These are phyloP conservation scores for Eulemur mongoz DNA, from an alignment of 2,797 vertebrate genomes.

Conservation along the genomic window DNA sequence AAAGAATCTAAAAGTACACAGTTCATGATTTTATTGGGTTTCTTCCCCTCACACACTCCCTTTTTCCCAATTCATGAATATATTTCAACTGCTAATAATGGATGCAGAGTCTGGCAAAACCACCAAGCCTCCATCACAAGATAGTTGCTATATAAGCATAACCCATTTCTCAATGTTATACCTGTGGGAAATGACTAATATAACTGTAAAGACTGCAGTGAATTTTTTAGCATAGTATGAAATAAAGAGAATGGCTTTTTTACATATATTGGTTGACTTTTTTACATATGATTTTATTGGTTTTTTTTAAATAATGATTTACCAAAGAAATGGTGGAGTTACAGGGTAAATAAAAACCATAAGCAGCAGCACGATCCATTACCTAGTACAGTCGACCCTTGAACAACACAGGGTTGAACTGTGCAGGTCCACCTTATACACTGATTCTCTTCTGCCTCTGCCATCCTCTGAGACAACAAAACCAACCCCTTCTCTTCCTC, in stretches of 20 bases:
- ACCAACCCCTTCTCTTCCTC: neutral
- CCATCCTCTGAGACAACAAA: neutral
- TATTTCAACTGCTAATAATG: neutral
- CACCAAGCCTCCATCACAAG: neutral
- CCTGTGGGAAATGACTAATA: neutral
- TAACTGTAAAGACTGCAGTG: neutral
- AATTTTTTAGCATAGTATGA: neutral
- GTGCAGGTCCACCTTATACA: neutral
- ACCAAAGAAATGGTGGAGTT: neutral
- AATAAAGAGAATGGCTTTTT: neutral
- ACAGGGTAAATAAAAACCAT: neutral
- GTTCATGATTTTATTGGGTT: neutral
- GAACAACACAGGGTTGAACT: neutral
- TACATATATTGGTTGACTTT: neutral
- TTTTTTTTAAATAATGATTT: neutral
- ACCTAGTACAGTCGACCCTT: neutral
- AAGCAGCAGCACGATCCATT: neutral
- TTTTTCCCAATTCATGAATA: neutral
- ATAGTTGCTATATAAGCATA: neutral
- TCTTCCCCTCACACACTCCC: neutral
- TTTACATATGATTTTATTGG: neutral
- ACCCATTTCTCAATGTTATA: neutral
- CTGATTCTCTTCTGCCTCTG: neutral
- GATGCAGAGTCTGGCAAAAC: slow-evolving; percentile 5
- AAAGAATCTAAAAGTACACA: neutral